These are phyloP conservation scores for Zeuzera pyrina DNA, from an alignment of 2,888 invertebrate species.

Conservation along the genomic window DNA sequence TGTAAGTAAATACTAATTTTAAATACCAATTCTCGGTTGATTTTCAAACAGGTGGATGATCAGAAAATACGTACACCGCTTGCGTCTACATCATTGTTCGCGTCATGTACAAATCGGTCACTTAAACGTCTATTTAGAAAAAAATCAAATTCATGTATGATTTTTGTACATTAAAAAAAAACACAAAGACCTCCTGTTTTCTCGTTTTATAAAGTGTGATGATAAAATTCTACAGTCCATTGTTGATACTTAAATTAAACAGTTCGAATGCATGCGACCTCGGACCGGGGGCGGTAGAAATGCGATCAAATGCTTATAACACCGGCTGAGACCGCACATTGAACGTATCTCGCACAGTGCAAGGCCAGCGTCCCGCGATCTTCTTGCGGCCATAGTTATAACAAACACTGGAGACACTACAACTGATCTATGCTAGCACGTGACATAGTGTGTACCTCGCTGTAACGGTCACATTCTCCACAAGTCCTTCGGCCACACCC, in stretches of 20 bases:
- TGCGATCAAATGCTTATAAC: slow-evolving; percentile 46
- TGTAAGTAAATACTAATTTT: slow-evolving; percentile 74
- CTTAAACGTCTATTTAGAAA: slow-evolving; percentile 67
- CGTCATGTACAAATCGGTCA: slow-evolving; percentile 62
- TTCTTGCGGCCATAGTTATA: no score
- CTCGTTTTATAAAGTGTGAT: slow-evolving; percentile 60
- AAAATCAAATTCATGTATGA: slow-evolving; percentile 66
- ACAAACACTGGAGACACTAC: no score
- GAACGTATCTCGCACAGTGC: background rate
- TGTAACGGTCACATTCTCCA: no score
- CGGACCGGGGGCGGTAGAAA: slow-evolving; percentile 19
- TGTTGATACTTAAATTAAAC: slow-evolving; percentile 63
- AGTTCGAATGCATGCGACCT: slow-evolving; percentile 28
- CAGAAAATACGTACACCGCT: background rate
- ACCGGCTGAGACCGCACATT: background rate
- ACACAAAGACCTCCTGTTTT: slow-evolving; percentile 49
- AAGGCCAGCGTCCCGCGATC: background rate
- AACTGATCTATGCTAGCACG: no score
- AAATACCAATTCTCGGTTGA: slow-evolving; percentile 65
- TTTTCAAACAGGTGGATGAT: slow-evolving; percentile 44
- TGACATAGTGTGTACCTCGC: no score
- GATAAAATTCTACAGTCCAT: slow-evolving; percentile 68
- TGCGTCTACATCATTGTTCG: slow-evolving; percentile 6
- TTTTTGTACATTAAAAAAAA: slow-evolving; percentile 70
- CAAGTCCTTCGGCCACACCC: no score